These are phyloP conservation scores for Odobenus rosmarus DNA, from an alignment of 2,113 vertebrate species.

Conservation along the genomic window DNA sequence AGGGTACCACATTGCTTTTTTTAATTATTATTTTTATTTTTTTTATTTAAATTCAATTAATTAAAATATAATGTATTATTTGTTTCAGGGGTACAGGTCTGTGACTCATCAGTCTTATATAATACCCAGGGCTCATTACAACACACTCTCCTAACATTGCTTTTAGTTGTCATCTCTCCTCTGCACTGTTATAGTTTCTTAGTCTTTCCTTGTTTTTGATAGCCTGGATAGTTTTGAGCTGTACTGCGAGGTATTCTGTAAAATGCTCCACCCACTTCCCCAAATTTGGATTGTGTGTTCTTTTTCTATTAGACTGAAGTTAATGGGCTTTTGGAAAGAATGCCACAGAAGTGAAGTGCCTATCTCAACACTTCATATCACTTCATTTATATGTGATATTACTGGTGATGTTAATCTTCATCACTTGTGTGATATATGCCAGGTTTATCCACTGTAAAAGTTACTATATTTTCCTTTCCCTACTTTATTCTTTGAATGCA, in stretches of 20 bases:
- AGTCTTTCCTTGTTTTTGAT: neutral
- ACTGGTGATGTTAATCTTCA: neutral
- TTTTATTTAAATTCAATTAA: too few species aligned
- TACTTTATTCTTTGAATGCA: neutral
- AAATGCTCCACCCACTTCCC: neutral
- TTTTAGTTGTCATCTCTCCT: neutral
- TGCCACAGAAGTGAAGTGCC: neutral
- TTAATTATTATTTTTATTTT: too few species aligned
- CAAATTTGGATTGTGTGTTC: neutral
- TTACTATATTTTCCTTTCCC: neutral
- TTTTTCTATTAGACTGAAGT: neutral
- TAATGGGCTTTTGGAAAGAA: neutral
- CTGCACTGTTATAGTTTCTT: neutral
- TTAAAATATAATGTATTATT: too few species aligned
- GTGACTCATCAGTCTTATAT: too few species aligned
- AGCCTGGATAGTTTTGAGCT: neutral
- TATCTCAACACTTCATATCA: neutral
- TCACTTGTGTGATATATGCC: neutral
- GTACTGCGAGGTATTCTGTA: neutral
- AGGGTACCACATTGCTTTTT: neutral
- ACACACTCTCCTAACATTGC: neutral
- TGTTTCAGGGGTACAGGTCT: too few species aligned
- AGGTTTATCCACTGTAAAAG: neutral
- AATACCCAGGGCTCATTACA: too few species aligned
- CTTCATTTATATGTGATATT: neutral